Base-by-base conservation (phyloP, 2,113 vertebrate genomes). In the Orientallactaga bullata region DNA sequence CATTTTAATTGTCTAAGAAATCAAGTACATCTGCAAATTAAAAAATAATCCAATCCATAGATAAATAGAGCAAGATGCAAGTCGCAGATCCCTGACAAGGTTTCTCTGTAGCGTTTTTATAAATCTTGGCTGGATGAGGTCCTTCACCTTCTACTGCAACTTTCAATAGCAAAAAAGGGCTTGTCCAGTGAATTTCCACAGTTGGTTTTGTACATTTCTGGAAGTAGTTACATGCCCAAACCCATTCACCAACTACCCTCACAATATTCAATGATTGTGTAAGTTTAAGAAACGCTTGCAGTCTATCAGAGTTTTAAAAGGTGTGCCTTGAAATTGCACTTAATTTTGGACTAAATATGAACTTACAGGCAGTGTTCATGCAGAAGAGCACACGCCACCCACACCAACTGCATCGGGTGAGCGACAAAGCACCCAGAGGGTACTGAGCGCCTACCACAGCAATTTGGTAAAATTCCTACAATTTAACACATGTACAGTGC, bases 221-320 rank as follows among this genome's bases (percentile, higher is more conserved):
- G 58, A 66, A 69, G 76, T 95, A 94, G 74, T 94, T 81, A 93
- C 95, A 87, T 83, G 83, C 66, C 94, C 90, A 81, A 85, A 65
- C 73, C 58, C 39, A 71, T 60, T 92, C 35, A 30, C 21, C n/a
- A 79, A 87, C 85, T 77, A 89, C 68, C 63, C 87, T 93, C 85
- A 78, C 66, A 94, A 86, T 92, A 84, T 78, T 94, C 60, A 82
- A 63, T 68, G 77, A 95, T 89, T 81, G 51, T 74, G 20, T 77
- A 77, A 12, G 17, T 91, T 90, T 92, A 80, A 91, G 84, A 51
- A 87, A 68, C 65, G 55, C 83, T 92, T 92, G 68, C 2, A 68
- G 28, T 60, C 79, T n/a, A 58, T 42, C 42, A 69, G 79, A 73
- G 77, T 65, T 65, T 92, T 86, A 60, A 83, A 71, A 51, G 60